Base-by-base conservation (phyloP, 1,140 invertebrate species). In the Epicauta chinensis region DNA sequence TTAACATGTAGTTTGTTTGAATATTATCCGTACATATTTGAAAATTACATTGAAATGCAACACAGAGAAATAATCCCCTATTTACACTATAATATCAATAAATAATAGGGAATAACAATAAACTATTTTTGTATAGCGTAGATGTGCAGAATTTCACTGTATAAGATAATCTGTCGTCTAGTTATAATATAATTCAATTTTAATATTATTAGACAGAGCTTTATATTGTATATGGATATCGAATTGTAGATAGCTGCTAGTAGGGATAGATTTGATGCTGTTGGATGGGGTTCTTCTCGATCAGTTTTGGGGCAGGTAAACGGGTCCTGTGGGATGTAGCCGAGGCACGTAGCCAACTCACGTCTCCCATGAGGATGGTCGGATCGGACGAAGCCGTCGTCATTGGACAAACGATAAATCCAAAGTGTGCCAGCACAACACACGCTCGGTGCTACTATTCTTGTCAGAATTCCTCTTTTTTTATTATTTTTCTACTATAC, bases 271-370 rank as follows among this genome's bases (percentile, higher is more conserved):
- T 15, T 35, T 2, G 35, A 14, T 15, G 38, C 34, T 15, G 32
- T 31, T 41, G 39, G 34, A 31, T 23, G 41, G 37, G 53, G 45
- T 38, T 40, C 56, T 65, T 68, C 66, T 61, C 65, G 67, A 68
- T 68, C 66, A 68, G 66, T 65, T 62, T 56, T 57, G 48, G 62
- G 62, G 60, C 67, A 67, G 65, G 65, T 69, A 66, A 69, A 67
- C 60, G 61, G 62, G 56, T 62, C 65, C 61, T 51, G 29, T 42
- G 64, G 58, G 62, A 62, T 37, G 16, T 16, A 30, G 53, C 39
- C 36, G 43, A 51, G 57, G 61, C 65, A 69, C 67, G 67, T 67
- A 69, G 59, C 67, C 59, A 67, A 67, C 64, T 65, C 64, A 69
- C 61, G 54, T 59, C 52, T 65, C 65, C 64, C 67, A 16, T 30